Conservation (phyloP, 2,797 vertebrate genomes). For the Tenualosa thibaudeaui region DNA sequence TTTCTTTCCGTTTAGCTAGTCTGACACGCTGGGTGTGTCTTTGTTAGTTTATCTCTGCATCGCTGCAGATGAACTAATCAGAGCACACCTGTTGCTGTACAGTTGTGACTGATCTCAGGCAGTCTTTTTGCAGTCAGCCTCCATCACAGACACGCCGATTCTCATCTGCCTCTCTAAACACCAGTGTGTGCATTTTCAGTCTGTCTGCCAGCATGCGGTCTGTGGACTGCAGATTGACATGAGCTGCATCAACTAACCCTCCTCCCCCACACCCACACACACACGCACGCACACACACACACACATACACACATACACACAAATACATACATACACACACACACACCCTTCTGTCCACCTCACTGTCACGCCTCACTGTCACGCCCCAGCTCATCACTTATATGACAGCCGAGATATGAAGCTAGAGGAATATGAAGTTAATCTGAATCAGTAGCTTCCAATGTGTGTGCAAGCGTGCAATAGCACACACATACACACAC, state of each 20-base stretch:
- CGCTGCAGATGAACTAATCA: not conserved
- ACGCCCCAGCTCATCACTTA: conserved; percentile 26
- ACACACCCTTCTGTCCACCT: not conserved
- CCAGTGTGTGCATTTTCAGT: conserved; percentile 4
- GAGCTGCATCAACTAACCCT: not conserved
- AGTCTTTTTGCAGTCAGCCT: not conserved
- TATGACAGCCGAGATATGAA: conserved; percentile 44
- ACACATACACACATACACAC: not conserved
- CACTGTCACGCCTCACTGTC: not conserved
- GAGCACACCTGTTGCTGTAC: not conserved
- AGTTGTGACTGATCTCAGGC: not conserved
- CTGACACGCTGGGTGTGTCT: not conserved
- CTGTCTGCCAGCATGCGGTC: not conserved
- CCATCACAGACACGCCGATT: not conserved
- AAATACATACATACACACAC: not conserved
- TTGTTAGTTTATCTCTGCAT: not conserved
- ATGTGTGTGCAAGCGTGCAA: not conserved
- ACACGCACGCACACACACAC: not conserved
- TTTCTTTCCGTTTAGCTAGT: not conserved
- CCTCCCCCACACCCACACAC: not conserved
- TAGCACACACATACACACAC: not conserved
- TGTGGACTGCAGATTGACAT: not conserved
- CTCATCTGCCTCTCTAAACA: not conserved
- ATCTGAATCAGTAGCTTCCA: conserved; percentile 43
- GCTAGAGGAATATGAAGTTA: conserved; percentile 51